Evolutionary conservation across 2,113 vertebrate genomes (phyloP).

Genomic region (Engystomops pustulosus): DNA sequence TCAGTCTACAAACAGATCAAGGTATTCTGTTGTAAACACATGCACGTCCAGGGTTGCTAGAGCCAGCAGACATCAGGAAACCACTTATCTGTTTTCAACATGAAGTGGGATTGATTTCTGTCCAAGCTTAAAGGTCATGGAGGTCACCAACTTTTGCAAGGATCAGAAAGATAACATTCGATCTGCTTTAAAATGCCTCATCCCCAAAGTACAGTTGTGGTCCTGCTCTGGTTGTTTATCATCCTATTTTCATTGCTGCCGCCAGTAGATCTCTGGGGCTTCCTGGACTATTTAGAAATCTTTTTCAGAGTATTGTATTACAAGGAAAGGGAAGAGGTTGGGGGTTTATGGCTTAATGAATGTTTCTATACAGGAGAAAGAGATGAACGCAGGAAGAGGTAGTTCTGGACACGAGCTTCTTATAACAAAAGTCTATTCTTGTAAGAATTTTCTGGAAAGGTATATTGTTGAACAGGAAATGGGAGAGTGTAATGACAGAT

Average conservation of each 20-base stretch:
- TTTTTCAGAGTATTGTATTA: slow-evolving; percentile 62
- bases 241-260: slow-evolving; percentile 59
- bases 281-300: slow-evolving; percentile 69
- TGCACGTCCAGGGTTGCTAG: slow-evolving; percentile 61
- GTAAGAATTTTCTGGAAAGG: background rate
- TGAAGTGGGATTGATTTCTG: slow-evolving; percentile 61
- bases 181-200: slow-evolving; percentile 65
- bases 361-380: background rate
- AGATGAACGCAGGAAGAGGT: slow-evolving; percentile 34
- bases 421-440: background rate
- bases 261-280: slow-evolving; percentile 69
- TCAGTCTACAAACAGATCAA: slow-evolving; percentile 58
- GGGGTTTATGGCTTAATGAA: slow-evolving; percentile 31
- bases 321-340: slow-evolving; percentile 62
- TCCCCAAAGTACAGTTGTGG: slow-evolving; percentile 67
- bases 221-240: slow-evolving; percentile 69
- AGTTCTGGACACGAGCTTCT: slow-evolving; percentile 40
- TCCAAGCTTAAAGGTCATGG: slow-evolving; percentile 64
- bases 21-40: slow-evolving; percentile 61
- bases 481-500: background rate
- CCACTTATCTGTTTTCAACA: slow-evolving; percentile 54
- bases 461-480: slow-evolving; percentile 28
- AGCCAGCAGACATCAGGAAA: slow-evolving; percentile 68
- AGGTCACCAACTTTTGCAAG: slow-evolving; percentile 59
- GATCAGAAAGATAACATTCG: slow-evolving; percentile 68